Evolutionary conservation across 2,797 vertebrate species (phyloP), one percentile per base, ranked within the genome.

Genomic region (Melanogrammus aeglefinus): DNA sequence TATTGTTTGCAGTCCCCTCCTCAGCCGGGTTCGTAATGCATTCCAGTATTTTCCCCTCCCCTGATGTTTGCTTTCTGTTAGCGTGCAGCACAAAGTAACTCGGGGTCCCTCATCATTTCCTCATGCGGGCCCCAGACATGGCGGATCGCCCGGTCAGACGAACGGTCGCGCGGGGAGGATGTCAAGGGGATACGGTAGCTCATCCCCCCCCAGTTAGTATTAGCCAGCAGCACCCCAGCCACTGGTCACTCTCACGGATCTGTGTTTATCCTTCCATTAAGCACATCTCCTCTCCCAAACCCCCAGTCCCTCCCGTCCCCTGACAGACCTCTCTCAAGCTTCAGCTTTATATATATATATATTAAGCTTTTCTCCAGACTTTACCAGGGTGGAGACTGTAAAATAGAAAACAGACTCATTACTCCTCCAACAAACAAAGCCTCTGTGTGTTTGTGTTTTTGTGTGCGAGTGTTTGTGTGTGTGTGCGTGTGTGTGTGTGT

Each of bases 161-260:
- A 80, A 78, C 39, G 76, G 71, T 47, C 81, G 73, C 77, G 74
- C 78, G 78, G 74, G 83, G 74, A 84, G 71, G 27, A 85, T 84
- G 79, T 83, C 80, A 80, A 77, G 75, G 21, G 79, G 87, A 81
- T 77, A 81, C 88, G 82, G 82, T 78, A 85, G 83, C 31, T 31
- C 83, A 74, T 73, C 31, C 77, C 44, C 77, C 72, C 69, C 72
- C 69, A 4, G 77, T 81, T 77, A 78, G 79, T 81, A 80, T 83
- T 81, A 85, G 75, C 81, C 86, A 83, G 57, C 80, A 79, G 75
- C 31, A 4, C 44, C 57, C 72, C 44, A 81, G 73, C 72, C 74
- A 77, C 80, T 18, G 29, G 75, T 77, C 82, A 76, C 76, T 84
- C 79, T 75, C 78, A 81, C 82, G 79, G 78, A 66, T 24, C 78